These are phyloP conservation scores for Drosophila barbarae DNA, from an alignment of 2,888 invertebrate genomes.

Conservation along the genomic window DNA sequence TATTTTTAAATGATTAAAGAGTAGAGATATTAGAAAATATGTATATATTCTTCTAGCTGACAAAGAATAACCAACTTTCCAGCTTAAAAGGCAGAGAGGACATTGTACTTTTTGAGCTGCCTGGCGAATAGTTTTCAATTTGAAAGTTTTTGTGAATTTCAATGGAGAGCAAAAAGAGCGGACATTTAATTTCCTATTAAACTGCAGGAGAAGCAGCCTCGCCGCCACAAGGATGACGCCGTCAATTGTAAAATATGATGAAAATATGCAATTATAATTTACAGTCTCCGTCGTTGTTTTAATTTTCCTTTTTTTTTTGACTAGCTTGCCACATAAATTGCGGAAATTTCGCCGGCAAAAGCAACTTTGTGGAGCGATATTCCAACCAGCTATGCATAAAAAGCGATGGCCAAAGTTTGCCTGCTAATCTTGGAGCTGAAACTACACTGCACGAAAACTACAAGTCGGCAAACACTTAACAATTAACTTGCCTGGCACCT, in stretches of 20 bases:
- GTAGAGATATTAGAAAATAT: no score
- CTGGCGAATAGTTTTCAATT: slow-evolving; percentile 50
- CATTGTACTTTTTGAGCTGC: not conserved
- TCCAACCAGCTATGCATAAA: slow-evolving; percentile 17
- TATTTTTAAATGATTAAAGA: no score
- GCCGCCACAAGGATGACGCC: slow-evolving; percentile 46
- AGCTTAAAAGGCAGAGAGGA: slow-evolving; percentile 3
- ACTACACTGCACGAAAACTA: slow-evolving; percentile 42
- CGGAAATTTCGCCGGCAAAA: slow-evolving; percentile 44
- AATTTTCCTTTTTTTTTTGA: slow-evolving; percentile 34
- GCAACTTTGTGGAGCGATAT: slow-evolving; percentile 61
- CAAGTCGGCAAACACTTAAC: slow-evolving; percentile 64
- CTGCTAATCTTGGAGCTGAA: slow-evolving; percentile 60
- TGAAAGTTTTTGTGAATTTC: slow-evolving; percentile 55
- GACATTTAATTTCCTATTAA: slow-evolving; percentile 70
- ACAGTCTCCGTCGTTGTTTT: slow-evolving; percentile 55
- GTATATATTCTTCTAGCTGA: not conserved
- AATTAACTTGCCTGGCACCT: slow-evolving; percentile 70
- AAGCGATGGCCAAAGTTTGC: slow-evolving; percentile 58
- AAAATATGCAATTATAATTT: slow-evolving; percentile 79
- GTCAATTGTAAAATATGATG: slow-evolving; percentile 78
- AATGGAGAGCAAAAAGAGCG: slow-evolving; percentile 53
- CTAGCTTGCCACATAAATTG: slow-evolving; percentile 62
- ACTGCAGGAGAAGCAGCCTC: slow-evolving; percentile 20
- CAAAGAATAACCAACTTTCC: not conserved